Evolutionary conservation across 2,113 vertebrate genomes (phyloP), one percentile per base, ranked within the genome.

Genomic region (Psilopogon haemacephalus): DNA sequence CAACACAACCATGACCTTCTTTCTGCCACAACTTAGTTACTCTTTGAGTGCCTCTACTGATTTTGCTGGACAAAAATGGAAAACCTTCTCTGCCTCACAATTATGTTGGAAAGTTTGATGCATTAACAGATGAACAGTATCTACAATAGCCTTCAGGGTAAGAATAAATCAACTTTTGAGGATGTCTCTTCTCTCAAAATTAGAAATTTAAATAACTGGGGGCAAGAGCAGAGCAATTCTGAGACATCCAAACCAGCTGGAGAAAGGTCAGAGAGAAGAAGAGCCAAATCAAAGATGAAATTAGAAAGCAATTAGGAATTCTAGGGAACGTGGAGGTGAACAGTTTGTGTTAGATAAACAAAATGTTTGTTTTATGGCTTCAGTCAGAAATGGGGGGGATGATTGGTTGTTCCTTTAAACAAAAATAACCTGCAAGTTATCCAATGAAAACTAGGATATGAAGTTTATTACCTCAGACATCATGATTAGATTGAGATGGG

Each of bases 391-490:
- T 12, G 32, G 15, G 12, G 54, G 63, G 64, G 44, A 44, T 58
- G 16, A 12, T 62, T 78, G 48, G 23, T 89, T 70, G n/a, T 71
- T 92, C 87, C 27, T 62, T 82, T 40, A 75, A 95, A 72, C 15
- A 80, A 69, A 87, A 84, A 64, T 40, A 76, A 56, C 17, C 71
- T 80, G 26, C 21, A 93, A 79, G 33, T 73, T 87, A 88, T 46
- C 50, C 37, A 46, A 17, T 63, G 55, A 77, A 85, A 95, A 83
- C 89, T 1, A 93, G 67, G 84, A 28, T 79, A 72, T 72, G 84
- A 93, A 74, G 48, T 81, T 88, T 89, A 87, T 89, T 93, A 95
- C 78, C 89, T 95, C 55, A 2, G 71, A 89, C 78, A 89, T 82
- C 86, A 92, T 83, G 40, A 95, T 90, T 92, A 92, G 71, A 90